phyloP scores from a whole-genome alignment of 2,888 invertebrate species.

The Rosalia funebris region DNA sequence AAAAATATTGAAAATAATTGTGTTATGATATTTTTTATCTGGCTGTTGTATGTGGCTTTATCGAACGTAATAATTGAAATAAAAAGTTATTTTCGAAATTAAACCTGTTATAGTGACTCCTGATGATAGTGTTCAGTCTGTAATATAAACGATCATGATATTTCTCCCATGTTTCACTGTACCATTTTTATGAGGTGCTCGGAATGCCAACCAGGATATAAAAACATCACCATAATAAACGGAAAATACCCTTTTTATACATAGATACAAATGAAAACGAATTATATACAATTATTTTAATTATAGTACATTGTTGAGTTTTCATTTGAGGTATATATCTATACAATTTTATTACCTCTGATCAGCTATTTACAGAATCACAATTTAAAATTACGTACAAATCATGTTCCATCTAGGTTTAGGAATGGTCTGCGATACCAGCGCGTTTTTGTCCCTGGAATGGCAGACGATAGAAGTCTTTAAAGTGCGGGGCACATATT shows the following conservation, averaged over 20 bases:
- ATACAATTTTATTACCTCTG: conserved; percentile 41
- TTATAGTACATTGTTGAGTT: conserved; percentile 37
- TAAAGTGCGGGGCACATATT: conserved; percentile 11
- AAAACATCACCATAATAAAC: conserved; percentile 16
- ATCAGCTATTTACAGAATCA: conserved; percentile 62
- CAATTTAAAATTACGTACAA: conserved; percentile 63
- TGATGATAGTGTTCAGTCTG: no score
- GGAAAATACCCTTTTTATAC: conserved; percentile 34
- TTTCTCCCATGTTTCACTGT: no score
- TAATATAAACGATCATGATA: no score
- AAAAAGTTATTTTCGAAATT: no score
- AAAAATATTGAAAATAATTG: no score
- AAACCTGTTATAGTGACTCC: no score
- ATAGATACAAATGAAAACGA: conserved; percentile 39
- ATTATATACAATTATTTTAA: conserved; percentile 44
- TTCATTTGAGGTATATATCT: conserved; percentile 35
- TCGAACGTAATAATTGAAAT: no score
- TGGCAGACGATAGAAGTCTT: conserved; percentile 9
- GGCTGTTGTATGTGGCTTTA: no score
- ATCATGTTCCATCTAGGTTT: conserved; percentile 36
- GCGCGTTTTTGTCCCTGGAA: background rate
- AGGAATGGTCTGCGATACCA: conserved; percentile 18
- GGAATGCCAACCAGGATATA: background rate
- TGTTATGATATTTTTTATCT: no score
- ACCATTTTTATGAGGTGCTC: conserved; percentile 9